Evolutionary conservation across 2,797 vertebrate genomes (phyloP), one percentile per base, ranked within the genome.

Genomic region (Emys orbicularis): DNA sequence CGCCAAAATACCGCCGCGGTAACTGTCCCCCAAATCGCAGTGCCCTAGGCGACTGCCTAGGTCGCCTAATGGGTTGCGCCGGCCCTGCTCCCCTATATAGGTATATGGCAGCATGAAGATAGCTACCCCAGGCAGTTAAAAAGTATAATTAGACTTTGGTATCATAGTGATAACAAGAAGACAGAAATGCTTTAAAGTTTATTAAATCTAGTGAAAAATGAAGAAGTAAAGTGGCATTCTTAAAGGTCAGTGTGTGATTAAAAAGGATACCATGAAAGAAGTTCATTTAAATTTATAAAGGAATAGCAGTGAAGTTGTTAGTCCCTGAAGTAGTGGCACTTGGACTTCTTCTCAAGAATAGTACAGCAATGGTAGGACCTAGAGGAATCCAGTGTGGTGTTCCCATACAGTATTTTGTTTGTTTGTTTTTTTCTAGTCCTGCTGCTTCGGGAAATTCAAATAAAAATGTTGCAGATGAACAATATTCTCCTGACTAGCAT

Each of bases 361-460:
- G 12, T 77, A 49, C 44, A 77, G 27, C 4, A n/a, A 54, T 3
- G 7, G 52, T 12, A 37, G 19, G 31, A 10, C 7, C 18, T 52
- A 8, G 0, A 0, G 53, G 29, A 72, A 59, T 4, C 34, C 37
- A 77, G 5, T 47, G 6, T 54, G 56, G 65, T 1, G 4, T 41
- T 52, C 49, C 52, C 52, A 8, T 10, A 5, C 31, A 61, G 50
- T 84, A 11, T 56, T 89, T 56, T 29, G 34, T 47, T 34, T 29
- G 41, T 41, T 41, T 41, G 41, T 41, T 18, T 41, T 72, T 86
- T 44, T 54, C n/a, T 5, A 53, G 52, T 47, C 76, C 37, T 47
- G 34, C 83, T 50, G 12, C 37, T 90, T 68, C 50, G 54, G 61
- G 31, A 79, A 37, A 56, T 61, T 15, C 47, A 53, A 37, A 84